Percentiles rank a stretch among this genome's conserved stretches.
These are phyloP conservation scores for Platysternon megacephalum DNA, from an alignment of 2,113 vertebrate species.

Conservation along the genomic window DNA sequence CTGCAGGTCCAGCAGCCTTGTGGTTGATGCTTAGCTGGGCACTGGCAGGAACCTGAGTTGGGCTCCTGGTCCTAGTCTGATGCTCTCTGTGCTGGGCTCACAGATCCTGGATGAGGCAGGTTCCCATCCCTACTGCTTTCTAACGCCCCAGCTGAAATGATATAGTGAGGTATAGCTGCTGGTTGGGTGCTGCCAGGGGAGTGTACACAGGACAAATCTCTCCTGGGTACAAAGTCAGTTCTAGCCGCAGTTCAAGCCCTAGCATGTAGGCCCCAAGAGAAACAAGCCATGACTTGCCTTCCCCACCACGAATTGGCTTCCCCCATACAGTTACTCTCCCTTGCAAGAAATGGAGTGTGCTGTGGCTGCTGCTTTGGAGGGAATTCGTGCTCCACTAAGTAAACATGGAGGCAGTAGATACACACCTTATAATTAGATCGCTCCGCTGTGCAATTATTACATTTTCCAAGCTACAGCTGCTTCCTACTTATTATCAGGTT, in stretches of 20 bases:
- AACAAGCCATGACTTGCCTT: background rate
- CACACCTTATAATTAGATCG: slow-evolving; percentile 75
- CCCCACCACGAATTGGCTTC: background rate
- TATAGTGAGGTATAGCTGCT: background rate
- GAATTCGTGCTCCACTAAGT: slow-evolving; percentile 55
- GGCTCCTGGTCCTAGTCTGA: background rate
- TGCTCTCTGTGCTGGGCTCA: background rate
- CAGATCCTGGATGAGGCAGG: background rate
- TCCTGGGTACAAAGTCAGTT: fast-evolving
- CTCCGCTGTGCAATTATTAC: slow-evolving; percentile 77
- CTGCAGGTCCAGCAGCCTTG: background rate
- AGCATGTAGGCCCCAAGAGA: fast-evolving
- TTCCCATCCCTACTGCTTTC: background rate
- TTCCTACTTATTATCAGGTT: slow-evolving; percentile 78
- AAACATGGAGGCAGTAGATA: slow-evolving; percentile 71
- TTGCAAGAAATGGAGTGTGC: background rate
- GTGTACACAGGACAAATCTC: background rate
- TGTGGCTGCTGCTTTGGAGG: slow-evolving; percentile 12
- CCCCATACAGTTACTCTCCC: background rate
- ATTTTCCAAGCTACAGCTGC: slow-evolving; percentile 78
- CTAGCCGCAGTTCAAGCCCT: fast-evolving
- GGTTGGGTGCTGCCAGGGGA: background rate
- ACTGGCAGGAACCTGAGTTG: background rate
- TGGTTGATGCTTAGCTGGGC: background rate
- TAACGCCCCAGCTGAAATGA: background rate